These are phyloP conservation scores for Drosophila hydei DNA, from an alignment of 1,140 invertebrate genomes.

Conservation along the genomic window DNA sequence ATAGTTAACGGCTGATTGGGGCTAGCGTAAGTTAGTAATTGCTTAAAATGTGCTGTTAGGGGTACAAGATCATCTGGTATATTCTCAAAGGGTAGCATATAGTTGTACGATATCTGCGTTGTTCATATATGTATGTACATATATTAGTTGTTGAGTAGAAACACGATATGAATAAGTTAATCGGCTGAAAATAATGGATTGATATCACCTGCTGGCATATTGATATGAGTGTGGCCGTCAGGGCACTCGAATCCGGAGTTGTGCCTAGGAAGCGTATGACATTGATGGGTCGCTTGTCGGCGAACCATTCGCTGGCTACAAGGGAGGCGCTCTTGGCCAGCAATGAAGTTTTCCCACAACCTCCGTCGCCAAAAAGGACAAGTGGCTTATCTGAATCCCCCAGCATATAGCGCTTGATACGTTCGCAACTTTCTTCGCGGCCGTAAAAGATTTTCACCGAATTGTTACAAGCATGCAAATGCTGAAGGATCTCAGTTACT, in stretches of 20 bases:
- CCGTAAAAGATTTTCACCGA: constrained; percentile 98
- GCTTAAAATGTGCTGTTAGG: constrained; percentile 97
- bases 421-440: constrained; percentile 92
- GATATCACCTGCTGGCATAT: constrained; percentile 94
- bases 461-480: constrained; percentile 98
- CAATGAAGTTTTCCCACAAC: constrained; percentile 98
- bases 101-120: constrained; percentile 96
- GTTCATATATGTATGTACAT: not conserved
- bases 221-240: constrained; percentile 96
- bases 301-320: constrained; percentile 89
- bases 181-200: constrained; percentile 28
- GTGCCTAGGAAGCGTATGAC: constrained; percentile 97
- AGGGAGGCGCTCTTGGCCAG: constrained; percentile 96
- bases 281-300: constrained; percentile 91
- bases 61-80: constrained; percentile 98
- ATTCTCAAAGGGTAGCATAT: constrained; percentile 95
- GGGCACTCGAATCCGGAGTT: constrained; percentile 97
- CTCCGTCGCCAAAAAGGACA: constrained; percentile 96
- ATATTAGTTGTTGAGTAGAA: constrained; percentile 15
- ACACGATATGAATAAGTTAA: constrained; percentile 21
- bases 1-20: constrained; percentile 92
- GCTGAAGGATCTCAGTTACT: constrained; percentile 97
- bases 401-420: constrained; percentile 93
- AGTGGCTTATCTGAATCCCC: constrained; percentile 94
- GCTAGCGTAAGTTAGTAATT: constrained; percentile 93